These are phyloP conservation scores for Mongoloraphidia duomilia DNA, from an alignment of 2,888 invertebrate genomes.

Conservation along the genomic window DNA sequence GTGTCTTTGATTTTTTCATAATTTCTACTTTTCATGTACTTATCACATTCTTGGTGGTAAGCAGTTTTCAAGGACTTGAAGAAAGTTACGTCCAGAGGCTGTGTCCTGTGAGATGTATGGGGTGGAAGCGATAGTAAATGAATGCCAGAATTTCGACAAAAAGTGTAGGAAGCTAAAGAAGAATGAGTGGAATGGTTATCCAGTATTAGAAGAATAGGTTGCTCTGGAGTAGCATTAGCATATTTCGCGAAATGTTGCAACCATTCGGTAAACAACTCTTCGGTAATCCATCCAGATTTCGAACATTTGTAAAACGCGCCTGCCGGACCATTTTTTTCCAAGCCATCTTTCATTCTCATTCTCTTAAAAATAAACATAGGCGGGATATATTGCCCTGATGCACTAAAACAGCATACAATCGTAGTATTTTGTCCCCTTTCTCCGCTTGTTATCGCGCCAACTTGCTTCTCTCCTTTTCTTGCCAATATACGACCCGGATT, in stretches of 20 bases:
- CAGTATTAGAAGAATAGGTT: conserved; percentile 16
- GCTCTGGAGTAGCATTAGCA: conserved; percentile 15
- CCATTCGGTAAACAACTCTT: conserved; percentile 17
- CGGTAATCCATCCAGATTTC: conserved; percentile 17
- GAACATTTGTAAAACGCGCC: conserved; percentile 21
- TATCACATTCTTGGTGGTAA: conserved; percentile 19
- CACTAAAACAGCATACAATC: conserved; percentile 27
- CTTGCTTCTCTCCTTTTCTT: conserved; percentile 25
- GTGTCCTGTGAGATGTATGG: conserved; percentile 16
- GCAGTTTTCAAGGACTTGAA: conserved; percentile 18
- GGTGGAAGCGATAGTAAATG: conserved; percentile 17
- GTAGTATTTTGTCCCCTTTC: conserved; percentile 28
- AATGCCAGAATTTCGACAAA: conserved; percentile 11
- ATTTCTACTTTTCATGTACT: conserved; percentile 18
- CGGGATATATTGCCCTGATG: conserved; percentile 25
- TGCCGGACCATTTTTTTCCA: conserved; percentile 27
- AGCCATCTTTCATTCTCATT: conserved; percentile 24
- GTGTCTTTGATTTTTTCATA: conserved; percentile 19
- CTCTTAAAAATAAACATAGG: conserved; percentile 32
- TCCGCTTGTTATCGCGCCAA: conserved; percentile 27
- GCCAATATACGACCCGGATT: conserved; percentile 24
- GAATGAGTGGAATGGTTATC: conserved; percentile 7
- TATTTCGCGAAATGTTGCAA: conserved; percentile 14
- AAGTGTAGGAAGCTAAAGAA: background rate
- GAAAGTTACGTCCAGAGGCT: conserved; percentile 16